phyloP scores from a whole-genome alignment of 2,797 vertebrate genomes.

The Danio kyathit region DNA sequence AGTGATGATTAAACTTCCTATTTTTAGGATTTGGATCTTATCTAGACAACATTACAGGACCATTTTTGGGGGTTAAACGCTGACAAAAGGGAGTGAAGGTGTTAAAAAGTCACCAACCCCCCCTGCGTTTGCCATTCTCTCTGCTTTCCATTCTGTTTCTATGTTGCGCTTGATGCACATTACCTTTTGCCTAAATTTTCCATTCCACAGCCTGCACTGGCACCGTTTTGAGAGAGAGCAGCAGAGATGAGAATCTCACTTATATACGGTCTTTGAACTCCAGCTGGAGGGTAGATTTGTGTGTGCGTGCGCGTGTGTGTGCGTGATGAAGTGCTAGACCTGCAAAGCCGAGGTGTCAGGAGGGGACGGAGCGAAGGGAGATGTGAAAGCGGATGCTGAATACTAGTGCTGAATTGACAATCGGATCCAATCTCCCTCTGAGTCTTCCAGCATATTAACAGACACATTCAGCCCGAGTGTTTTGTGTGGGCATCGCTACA shows the following conservation, averaged over 20 bases:
- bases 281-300: constrained; percentile 30
- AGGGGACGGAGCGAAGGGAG: constrained; percentile 3
- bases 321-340: constrained; percentile 30
- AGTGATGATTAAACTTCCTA: no score
- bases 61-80: background rate
- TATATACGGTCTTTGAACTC: constrained; percentile 23
- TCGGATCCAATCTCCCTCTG: constrained; percentile 28
- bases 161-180: background rate
- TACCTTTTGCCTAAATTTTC: constrained; percentile 25
- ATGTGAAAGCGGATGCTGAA: constrained; percentile 41
- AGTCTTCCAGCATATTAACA: constrained; percentile 1
- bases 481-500: constrained; percentile 12
- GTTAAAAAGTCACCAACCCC: background rate
- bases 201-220: constrained; percentile 28
- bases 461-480: background rate
- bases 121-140: background rate
- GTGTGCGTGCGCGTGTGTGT: constrained; percentile 14
- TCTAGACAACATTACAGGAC: background rate
- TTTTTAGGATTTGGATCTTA: background rate
- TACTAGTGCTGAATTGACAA: constrained; percentile 57
- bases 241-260: constrained; percentile 44
- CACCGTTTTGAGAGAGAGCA: constrained; percentile 15
- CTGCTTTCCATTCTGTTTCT: background rate
- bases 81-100: background rate
- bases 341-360: constrained; percentile 34